These are phyloP conservation scores for Trachelus tabidus DNA, from an alignment of 2,888 invertebrate genomes.

Conservation along the genomic window DNA sequence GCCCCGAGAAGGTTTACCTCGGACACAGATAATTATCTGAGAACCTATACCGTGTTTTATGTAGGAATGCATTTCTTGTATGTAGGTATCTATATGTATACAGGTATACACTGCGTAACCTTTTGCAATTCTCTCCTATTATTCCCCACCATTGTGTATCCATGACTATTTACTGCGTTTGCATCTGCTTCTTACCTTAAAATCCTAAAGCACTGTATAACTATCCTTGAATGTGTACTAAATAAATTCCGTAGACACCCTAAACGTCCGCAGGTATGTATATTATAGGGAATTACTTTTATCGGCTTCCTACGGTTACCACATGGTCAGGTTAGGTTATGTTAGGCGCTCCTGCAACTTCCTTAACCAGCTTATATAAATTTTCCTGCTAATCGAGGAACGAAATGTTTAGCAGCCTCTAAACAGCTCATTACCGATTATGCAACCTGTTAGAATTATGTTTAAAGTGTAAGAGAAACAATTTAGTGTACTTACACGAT, in stretches of 20 bases:
- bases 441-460: not conserved
- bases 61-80: conserved; percentile 56
- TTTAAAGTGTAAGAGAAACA: no score
- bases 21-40: conserved; percentile 55
- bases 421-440: conserved; percentile 42
- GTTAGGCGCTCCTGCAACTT: conserved; percentile 3
- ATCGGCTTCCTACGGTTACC: no score
- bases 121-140: conserved; percentile 39
- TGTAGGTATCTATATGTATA: conserved; percentile 19
- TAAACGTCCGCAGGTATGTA: no score
- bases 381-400: conserved; percentile 54
- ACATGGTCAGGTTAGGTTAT: no score
- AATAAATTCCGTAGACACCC: no score
- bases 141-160: conserved; percentile 47
- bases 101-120: conserved; percentile 5
- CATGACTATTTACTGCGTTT: conserved; percentile 56
- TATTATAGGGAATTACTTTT: no score
- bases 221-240: no score
- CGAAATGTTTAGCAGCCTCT: conserved; percentile 52
- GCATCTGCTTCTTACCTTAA: conserved; percentile 27
- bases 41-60: conserved; percentile 52
- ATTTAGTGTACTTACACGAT: no score
- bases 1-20: conserved; percentile 15
- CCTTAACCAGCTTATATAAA: conserved; percentile 43
- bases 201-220: no score